Evolutionary conservation across 2,797 vertebrate genomes (phyloP), one percentile per base, ranked within the genome.

Genomic region (Sebastes itinus): DNA sequence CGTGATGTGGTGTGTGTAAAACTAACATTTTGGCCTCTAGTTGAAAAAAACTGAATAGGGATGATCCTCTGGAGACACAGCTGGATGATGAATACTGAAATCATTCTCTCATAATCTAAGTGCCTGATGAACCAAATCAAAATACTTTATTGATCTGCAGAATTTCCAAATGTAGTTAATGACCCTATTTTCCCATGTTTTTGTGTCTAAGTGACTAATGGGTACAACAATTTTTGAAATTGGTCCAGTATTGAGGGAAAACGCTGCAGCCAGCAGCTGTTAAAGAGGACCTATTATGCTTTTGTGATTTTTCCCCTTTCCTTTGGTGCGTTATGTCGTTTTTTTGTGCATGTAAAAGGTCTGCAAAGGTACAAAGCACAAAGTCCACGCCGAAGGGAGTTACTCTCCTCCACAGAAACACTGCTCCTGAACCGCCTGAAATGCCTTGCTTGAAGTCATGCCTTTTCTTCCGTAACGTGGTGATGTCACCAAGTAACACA

Each of bases 81-180:
- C 18, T 30, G 20, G 52, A 64, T 42, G 52, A 30, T 70, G 12
- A 70, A 60, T 54, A 11, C 20, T 66, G 27, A 71, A 66, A 33
- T 71, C 7, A 70, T 54, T 75, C 42, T 71, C 0, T n/a, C 49
- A 52, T 52, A 52, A n/a, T 52, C 18, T 54, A 54, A 27, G 25
- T 16, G 25, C 52, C 11, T 23, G 5, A 0, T 60, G n/a, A 55
- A 32, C 5, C 5, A 23, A 55, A 32, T 4, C 4, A 23, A 71
- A 66, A 46, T 27, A 27, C 12, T 12, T 3, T 49, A 16, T 58
- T 54, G 16, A 25, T 72, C 42, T 35, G 59, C 18, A 56, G 13
- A 59, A 67, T 54, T 30, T 7, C 25, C 7, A 14, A 1, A 23
- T 33, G 42, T 18, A 52, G 49, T 52, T 52, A 20, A 52, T n/a